Conservation (phyloP, 2,113 vertebrate genomes). For the Oncorhynchus gorbuscha region DNA sequence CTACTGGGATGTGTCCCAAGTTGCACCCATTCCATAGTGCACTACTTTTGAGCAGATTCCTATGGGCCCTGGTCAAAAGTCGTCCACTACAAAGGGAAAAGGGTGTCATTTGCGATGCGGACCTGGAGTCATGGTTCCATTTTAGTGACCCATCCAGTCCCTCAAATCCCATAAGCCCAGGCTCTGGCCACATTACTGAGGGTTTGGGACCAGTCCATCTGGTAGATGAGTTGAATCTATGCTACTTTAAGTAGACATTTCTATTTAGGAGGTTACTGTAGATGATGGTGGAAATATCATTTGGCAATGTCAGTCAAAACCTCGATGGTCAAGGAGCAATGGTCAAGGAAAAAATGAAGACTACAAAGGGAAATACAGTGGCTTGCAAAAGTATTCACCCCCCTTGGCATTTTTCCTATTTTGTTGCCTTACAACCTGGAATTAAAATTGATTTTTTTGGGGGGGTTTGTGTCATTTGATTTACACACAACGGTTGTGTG, state of each 20-base stretch:
- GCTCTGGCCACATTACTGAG: not conserved
- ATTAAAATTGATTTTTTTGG: no score
- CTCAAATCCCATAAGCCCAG: not conserved
- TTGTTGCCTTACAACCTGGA: no score
- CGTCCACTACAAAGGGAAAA: not conserved
- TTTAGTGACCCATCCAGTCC: constrained; percentile 8
- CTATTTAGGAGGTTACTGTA: constrained; percentile 9
- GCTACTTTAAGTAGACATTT: constrained; percentile 10
- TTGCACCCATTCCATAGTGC: no score
- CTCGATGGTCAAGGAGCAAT: not conserved
- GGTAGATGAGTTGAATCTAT: constrained; percentile 18
- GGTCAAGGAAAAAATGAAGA: constrained; percentile 1
- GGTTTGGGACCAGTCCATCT: constrained; percentile 21
- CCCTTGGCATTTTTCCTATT: no score
- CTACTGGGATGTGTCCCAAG: no score
- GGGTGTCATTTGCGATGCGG: not conserved
- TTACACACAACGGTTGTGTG: no score
- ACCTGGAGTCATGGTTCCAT: not conserved
- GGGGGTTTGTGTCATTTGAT: no score
- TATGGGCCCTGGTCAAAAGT: not conserved
- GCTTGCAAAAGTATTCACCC: no score
- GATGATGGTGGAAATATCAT: constrained; percentile 13
- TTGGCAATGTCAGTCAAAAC: constrained; percentile 11
- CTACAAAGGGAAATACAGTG: not conserved
- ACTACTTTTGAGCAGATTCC: no score